Conservation (phyloP, 2,113 vertebrate species). For the Pseudopodoces humilis region DNA sequence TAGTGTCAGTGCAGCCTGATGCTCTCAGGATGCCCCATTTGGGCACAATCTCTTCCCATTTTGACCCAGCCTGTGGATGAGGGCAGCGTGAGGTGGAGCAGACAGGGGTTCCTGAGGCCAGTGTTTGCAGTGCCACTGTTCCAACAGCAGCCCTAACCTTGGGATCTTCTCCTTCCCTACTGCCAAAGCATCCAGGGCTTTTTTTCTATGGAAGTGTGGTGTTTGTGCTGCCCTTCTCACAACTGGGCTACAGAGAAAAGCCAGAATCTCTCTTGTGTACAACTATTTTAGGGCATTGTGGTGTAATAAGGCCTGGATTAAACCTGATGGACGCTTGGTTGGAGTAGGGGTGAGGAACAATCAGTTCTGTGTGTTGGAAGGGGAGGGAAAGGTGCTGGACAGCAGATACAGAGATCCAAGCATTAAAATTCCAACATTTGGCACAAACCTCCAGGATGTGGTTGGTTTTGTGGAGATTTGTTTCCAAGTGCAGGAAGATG, state of each 20-base stretch:
- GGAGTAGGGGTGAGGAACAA: background rate
- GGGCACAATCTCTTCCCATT: background rate
- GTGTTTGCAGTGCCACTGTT: background rate
- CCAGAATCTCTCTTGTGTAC: background rate
- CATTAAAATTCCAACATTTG: accelerated
- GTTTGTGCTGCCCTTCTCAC: background rate
- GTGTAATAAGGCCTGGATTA: background rate
- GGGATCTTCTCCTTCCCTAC: background rate
- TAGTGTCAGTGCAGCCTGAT: background rate
- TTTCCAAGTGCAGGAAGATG: background rate
- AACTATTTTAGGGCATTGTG: background rate
- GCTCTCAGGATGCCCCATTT: background rate
- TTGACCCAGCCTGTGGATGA: background rate
- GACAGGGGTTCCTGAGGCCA: background rate
- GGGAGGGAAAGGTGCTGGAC: background rate
- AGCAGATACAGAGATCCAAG: background rate
- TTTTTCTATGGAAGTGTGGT: background rate
- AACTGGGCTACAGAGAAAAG: background rate
- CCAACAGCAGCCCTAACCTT: background rate
- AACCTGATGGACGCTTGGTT: background rate
- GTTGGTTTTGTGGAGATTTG: background rate
- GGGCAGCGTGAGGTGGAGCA: background rate
- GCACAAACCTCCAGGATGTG: background rate
- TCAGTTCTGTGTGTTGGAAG: background rate
- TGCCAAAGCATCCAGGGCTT: background rate